A percentile compares a stretch with the other conserved stretches of the same genome.
Evolutionary conservation across 2,797 vertebrate species (phyloP).

Genomic region (Novumbra hubbsi): DNA sequence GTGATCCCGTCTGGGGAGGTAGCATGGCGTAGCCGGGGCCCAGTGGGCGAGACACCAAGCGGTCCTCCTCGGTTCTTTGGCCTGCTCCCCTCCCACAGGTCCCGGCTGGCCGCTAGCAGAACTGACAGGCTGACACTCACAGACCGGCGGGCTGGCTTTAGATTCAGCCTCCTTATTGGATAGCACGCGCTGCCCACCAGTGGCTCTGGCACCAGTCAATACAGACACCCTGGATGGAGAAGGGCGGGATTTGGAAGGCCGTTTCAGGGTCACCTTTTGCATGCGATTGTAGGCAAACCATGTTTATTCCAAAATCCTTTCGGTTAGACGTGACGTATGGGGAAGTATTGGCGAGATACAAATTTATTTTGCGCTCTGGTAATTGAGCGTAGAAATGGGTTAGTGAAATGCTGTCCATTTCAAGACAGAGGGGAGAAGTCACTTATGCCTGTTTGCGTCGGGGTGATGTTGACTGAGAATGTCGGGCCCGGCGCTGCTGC

Average conservation of each 20-base stretch:
- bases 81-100: conserved; percentile 14
- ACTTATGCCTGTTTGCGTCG: conserved; percentile 9
- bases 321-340: conserved; percentile 40
- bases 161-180: conserved; percentile 49
- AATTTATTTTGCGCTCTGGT: conserved; percentile 42
- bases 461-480: conserved; percentile 4
- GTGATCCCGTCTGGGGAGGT: conserved; percentile 48
- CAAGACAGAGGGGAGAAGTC: not conserved
- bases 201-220: conserved; percentile 41
- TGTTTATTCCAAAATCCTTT: conserved; percentile 36
- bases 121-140: conserved; percentile 51
- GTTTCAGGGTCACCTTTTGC: conserved; percentile 54
- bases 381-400: not conserved
- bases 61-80: conserved; percentile 25
- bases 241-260: conserved; percentile 36
- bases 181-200: conserved; percentile 32
- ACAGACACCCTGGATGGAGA: conserved; percentile 17
- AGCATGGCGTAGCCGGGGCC: conserved; percentile 40
- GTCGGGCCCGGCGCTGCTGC: conserved; percentile 28
- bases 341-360: conserved; percentile 10
- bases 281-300: conserved; percentile 34
- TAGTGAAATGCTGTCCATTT: conserved; percentile 5
- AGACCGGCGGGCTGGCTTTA: conserved; percentile 23
- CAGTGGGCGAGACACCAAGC: conserved; percentile 52
- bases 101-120: conserved; percentile 41